Evolutionary conservation across 2,888 invertebrate species (phyloP).

Genomic region (Vanessa cardui): DNA sequence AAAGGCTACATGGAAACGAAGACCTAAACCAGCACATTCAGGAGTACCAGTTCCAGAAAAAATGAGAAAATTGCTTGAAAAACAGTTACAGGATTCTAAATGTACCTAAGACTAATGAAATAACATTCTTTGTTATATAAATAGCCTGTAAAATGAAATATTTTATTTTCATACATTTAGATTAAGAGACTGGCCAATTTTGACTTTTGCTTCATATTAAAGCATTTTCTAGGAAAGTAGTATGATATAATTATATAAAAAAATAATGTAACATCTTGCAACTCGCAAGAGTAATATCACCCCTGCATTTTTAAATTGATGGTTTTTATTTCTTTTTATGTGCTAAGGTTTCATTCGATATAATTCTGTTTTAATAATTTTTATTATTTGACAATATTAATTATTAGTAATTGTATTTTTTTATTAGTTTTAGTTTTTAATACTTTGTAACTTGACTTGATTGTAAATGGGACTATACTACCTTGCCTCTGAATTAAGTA

Average conservation of each 20-base stretch:
- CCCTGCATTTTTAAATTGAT: neutral
- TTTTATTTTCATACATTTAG: neutral
- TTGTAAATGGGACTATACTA: conserved; percentile 1
- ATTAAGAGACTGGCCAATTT: neutral
- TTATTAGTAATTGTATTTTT: neutral
- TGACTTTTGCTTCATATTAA: neutral
- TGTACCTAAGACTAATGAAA: neutral
- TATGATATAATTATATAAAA: neutral
- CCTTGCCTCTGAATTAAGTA: neutral
- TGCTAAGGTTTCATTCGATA: no score
- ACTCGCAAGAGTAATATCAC: neutral
- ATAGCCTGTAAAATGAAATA: neutral
- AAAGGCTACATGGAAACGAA: conserved; percentile 60
- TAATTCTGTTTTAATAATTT: no score
- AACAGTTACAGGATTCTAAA: conserved; percentile 50
- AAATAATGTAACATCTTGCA: conserved; percentile 4
- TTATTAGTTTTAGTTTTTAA: neutral
- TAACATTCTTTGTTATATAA: neutral
- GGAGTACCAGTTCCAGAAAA: conserved; percentile 75
- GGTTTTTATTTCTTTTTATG: neutral
- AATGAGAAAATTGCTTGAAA: conserved; percentile 62
- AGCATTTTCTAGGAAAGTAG: neutral
- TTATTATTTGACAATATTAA: neutral
- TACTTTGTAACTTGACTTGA: neutral
- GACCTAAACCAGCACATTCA: conserved; percentile 70